Evolutionary conservation across 2,113 vertebrate species (phyloP).

Genomic region (Pleuronectes platessa): DNA sequence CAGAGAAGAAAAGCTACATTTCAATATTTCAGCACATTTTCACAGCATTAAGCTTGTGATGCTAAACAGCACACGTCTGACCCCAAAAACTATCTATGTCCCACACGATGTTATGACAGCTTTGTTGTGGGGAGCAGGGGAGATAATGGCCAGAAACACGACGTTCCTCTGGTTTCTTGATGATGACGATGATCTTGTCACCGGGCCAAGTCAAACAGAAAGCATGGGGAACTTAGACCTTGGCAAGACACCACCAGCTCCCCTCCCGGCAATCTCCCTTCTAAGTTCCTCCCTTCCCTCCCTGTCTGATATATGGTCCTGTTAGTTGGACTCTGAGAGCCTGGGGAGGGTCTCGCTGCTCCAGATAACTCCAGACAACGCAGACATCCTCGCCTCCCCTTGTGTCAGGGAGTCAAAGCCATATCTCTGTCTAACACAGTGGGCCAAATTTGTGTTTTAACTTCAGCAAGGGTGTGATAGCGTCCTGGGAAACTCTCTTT

Average conservation of each 20-base stretch:
- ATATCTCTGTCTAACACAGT: slow-evolving; percentile 44
- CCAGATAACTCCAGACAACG: slow-evolving; percentile 73
- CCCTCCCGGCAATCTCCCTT: slow-evolving; percentile 52
- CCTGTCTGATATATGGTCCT: slow-evolving; percentile 60
- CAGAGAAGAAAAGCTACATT: background rate
- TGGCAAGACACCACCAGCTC: slow-evolving; percentile 45
- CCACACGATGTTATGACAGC: slow-evolving; percentile 43
- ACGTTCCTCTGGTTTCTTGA: slow-evolving; percentile 29
- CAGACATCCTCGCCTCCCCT: slow-evolving; percentile 63
- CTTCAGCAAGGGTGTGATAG: background rate
- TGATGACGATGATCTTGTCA: slow-evolving; percentile 35
- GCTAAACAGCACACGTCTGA: slow-evolving; percentile 26
- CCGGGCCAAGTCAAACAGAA: slow-evolving; percentile 70
- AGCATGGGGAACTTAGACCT: slow-evolving; percentile 50
- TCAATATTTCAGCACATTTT: slow-evolving; percentile 16
- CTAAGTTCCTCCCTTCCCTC: slow-evolving; percentile 57
- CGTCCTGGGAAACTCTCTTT: slow-evolving; percentile 1
- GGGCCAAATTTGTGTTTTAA: slow-evolving; percentile 26
- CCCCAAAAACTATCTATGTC: slow-evolving; percentile 48
- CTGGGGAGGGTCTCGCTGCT: slow-evolving; percentile 59
- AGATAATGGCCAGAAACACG: slow-evolving; percentile 46
- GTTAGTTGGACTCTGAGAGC: slow-evolving; percentile 44
- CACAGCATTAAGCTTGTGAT: slow-evolving; percentile 20
- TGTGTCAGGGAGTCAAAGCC: slow-evolving; percentile 68
- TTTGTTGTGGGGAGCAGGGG: slow-evolving; percentile 16